Base-by-base conservation (phyloP, 2,113 vertebrate genomes). In the Antennarius striatus region DNA sequence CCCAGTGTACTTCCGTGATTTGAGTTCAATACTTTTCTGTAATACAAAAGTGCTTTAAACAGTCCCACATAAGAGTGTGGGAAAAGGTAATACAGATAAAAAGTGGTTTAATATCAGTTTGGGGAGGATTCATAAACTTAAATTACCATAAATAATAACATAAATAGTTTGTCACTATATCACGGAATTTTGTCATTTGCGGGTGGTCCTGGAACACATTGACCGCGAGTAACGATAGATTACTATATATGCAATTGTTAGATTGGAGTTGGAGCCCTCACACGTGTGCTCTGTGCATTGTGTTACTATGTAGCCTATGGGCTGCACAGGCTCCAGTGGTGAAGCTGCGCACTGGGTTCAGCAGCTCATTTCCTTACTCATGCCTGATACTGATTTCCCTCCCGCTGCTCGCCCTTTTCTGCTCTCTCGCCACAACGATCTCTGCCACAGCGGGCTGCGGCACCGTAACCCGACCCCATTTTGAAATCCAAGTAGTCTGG, bases 401-500 rank as follows among this genome's bases (percentile, higher is more conserved):
- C 72, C 68, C 50, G 71, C 68, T 47, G 69, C 42, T 80, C 81
- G 56, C 54, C 57, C 43, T 11, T 12, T 62, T 64, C 69, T 45
- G 52, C 48, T 63, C 61, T 32, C 75, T 80, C 30, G 4, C 70
- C 71, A 80, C 77, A 84, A 56, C 73, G 63, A 71, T 87, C 67
- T 63, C 69, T 73, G 62, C 73, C 64, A 64, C 78, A 60, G 78
- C 73, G 56, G 69, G 65, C 68, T 78, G 76, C 5, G 61, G 77
- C 22, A 58, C 56, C 69, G 82, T 71, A 82, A 89, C 73, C 67
- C 4, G 29, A 81, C 80, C 75, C 80, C 84, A 79, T 85, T 86
- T 89, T 84, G 75, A 80, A 85, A 79, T 73, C 79, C 64, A 63
- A 79, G 67, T 56, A 49, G 68, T 54, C 70, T 63, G 73, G 70